Evolutionary conservation across 2,888 invertebrate genomes (phyloP), one percentile per base, ranked within the genome.

Genomic region (Rhingia campestris): DNA sequence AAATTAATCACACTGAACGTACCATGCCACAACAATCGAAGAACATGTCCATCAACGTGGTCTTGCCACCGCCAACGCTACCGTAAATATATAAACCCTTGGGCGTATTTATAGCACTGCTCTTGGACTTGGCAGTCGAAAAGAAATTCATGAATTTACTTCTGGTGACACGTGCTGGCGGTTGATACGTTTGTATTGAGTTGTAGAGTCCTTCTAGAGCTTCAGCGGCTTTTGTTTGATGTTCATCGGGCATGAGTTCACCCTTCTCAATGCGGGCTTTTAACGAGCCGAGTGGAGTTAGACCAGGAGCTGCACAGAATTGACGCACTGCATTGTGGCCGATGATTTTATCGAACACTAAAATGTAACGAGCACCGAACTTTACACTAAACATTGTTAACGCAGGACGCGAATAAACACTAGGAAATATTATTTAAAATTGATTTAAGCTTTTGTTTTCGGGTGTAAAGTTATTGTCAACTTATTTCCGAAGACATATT

Each of bases 41-140:
- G 92, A 99, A 99, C 88, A 99, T 92, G 92, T 99, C 99, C 99
- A 99, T 99, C 75, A 99, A 92, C 95, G 99, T 99, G 5, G 99
- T 99, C 93, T 99, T 99, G 53, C 99, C 99, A 87, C 97, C 97
- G 54, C 98, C 97, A 85, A 97, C 97, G 89, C 97, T 95, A 72
- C 98, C 98, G 92, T 96, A 95, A 77, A 98, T 94, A 89, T 98
- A 98, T 9, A 98, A 92, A 4, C 98, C 98, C 91, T 94, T 94
- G 0, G 96, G 96, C 45, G 93, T 92, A 82, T 92, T 91, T 51
- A 69, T 59, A 39, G 61, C 70, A n/a, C 7, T 53, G 22, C 14
- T 87, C 88, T 75, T 87, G 86, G 79, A 88, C 89, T 81, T 87
- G 88, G 51, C 47, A 54, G 66, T 75, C 30, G 80, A 81, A 39